Percentiles rank a stretch among this genome's conserved stretches.
phyloP scores from a whole-genome alignment of 1,140 invertebrate species.

The Chironomus striatipennis region DNA sequence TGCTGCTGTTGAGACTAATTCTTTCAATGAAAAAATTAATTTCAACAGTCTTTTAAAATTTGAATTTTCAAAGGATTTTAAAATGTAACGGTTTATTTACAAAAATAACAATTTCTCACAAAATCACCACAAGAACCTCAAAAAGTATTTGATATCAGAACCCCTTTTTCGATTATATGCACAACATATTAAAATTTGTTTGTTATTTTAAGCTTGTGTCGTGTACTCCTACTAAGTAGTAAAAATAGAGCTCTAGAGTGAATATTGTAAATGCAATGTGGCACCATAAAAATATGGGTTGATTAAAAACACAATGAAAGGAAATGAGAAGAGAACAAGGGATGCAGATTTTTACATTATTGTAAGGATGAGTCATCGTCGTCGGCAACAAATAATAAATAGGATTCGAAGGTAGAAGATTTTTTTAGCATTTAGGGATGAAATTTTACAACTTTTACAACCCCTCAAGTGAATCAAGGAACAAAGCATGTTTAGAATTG shows the following conservation, averaged over 20 bases:
- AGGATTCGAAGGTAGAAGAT: background rate
- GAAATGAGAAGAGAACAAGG: background rate
- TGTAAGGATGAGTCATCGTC: conserved; percentile 1
- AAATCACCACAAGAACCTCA: too few relatives aligned
- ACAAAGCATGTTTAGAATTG: background rate
- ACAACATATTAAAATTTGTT: background rate
- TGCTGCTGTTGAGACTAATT: too few relatives aligned
- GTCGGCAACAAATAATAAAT: background rate
- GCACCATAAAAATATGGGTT: conserved; percentile 12
- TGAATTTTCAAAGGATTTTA: too few relatives aligned
- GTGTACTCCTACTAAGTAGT: background rate
- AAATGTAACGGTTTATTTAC: too few relatives aligned
- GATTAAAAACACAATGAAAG: background rate
- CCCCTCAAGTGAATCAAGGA: background rate
- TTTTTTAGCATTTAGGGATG: background rate
- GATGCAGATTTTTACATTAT: conserved; percentile 17
- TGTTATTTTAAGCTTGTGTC: conserved; percentile 1
- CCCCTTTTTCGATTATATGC: background rate
- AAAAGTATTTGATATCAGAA: background rate
- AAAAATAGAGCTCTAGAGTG: background rate
- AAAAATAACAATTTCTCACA: too few relatives aligned
- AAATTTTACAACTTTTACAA: background rate
- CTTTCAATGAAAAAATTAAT: too few relatives aligned
- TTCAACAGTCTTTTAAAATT: too few relatives aligned
- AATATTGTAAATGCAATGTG: conserved; percentile 3